Evolutionary conservation across 2,888 invertebrate species (phyloP).

Genomic region (Syrista parreyssii): DNA sequence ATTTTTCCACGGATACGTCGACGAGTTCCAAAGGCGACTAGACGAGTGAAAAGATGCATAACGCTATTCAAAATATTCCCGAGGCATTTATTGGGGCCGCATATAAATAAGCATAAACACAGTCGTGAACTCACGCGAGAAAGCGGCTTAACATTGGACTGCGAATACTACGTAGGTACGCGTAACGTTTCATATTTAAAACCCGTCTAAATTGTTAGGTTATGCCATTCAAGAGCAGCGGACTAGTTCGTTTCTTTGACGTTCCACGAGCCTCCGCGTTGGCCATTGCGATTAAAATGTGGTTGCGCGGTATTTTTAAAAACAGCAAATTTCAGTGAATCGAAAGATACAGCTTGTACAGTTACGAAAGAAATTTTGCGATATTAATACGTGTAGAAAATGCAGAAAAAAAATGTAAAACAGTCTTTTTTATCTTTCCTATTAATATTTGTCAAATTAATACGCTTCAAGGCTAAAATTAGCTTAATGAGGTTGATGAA

Average conservation of each 20-base stretch:
- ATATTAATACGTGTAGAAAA: not conserved
- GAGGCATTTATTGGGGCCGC: not conserved
- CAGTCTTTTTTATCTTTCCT: not conserved
- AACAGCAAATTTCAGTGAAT: not conserved
- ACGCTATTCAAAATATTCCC: constrained; percentile 13
- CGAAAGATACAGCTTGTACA: not conserved
- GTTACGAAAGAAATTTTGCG: not conserved
- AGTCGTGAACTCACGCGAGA: not conserved
- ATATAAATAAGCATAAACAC: not conserved
- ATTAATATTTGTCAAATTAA: not conserved
- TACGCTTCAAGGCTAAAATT: not conserved
- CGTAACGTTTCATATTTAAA: not conserved
- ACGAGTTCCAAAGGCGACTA: constrained; percentile 1
- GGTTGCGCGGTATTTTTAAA: not conserved
- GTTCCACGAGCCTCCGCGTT: not conserved
- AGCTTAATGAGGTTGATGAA: not conserved
- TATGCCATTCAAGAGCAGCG: not conserved
- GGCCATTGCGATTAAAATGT: not conserved
- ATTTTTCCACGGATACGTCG: constrained; percentile 1
- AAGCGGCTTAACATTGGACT: not conserved
- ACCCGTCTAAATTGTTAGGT: not conserved
- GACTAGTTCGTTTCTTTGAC: not conserved
- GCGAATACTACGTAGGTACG: not conserved
- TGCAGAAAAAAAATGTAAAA: too few species aligned
- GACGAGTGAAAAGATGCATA: constrained; percentile 11